phyloP scores from a whole-genome alignment of 1,140 invertebrate genomes.

The Bactericera cockerelli region DNA sequence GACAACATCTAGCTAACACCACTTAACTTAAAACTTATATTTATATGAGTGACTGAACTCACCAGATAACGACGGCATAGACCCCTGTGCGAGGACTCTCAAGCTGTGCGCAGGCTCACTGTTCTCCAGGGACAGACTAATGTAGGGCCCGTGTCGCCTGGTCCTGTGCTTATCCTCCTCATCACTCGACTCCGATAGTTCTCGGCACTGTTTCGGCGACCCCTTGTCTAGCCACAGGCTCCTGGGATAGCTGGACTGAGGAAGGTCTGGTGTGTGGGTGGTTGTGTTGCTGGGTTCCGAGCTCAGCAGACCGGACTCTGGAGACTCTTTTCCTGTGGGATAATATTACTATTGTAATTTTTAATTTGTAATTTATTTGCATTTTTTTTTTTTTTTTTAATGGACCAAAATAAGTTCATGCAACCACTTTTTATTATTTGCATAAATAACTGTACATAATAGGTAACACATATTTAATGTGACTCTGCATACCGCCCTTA shows the following conservation, averaged over 20 bases:
- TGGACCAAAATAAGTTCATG: no score
- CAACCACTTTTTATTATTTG: no score
- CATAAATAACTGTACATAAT: no score
- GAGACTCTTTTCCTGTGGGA: background rate
- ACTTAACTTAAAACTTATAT: no score
- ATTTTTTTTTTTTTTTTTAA: no score
- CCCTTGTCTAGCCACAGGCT: background rate
- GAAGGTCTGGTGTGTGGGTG: conserved; percentile 1
- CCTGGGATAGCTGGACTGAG: background rate
- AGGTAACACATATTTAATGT: no score
- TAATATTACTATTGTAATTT: no score
- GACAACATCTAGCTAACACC: no score
- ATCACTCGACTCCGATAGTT: conserved; percentile 15
- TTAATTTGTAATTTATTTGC: no score
- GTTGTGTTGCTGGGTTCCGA: conserved; percentile 3
- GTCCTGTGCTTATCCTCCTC: conserved; percentile 9
- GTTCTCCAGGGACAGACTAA: conserved; percentile 4
- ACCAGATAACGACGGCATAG: conserved; percentile 57
- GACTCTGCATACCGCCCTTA: no score
- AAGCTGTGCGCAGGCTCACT: conserved; percentile 66
- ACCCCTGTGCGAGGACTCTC: conserved; percentile 56
- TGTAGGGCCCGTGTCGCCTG: conserved; percentile 8
- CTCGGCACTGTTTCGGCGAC: background rate
- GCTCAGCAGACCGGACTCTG: background rate
- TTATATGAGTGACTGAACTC: no score